phyloP scores from a whole-genome alignment of 1,140 invertebrate species.

The Anastrepha obliqua region DNA sequence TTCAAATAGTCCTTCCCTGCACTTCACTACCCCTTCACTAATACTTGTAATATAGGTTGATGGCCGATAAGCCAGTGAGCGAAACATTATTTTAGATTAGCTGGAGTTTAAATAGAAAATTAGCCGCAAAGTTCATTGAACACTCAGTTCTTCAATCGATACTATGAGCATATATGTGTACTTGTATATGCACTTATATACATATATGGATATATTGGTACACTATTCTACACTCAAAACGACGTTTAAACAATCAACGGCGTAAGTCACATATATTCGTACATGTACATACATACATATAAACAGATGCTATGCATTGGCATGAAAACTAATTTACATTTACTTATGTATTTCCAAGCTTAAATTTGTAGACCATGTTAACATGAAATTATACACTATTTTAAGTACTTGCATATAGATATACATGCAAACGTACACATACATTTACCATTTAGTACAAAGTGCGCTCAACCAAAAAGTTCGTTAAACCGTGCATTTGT shows the following conservation, averaged over 20 bases:
- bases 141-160: neutral
- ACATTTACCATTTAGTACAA: conserved; percentile 1
- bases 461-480: conserved; percentile 38
- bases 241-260: neutral
- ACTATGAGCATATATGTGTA: neutral
- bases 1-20: too few species aligned
- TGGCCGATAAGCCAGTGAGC: neutral
- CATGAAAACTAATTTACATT: too few species aligned
- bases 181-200: neutral
- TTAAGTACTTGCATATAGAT: neutral
- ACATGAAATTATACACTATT: neutral
- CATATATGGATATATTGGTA: too few species aligned
- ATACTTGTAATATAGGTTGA: too few species aligned
- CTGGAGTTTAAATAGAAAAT: neutral
- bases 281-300: neutral
- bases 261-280: neutral
- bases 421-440: neutral
- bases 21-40: too few species aligned
- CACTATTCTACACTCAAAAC: neutral
- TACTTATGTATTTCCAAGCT: too few species aligned
- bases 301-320: too few species aligned
- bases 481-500: conserved; percentile 17
- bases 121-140: neutral
- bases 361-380: conserved; percentile 5
- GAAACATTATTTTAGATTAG: conserved; percentile 10